Evolutionary conservation across 2,113 vertebrate species (phyloP).

Genomic region (Festucalex cinctus): DNA sequence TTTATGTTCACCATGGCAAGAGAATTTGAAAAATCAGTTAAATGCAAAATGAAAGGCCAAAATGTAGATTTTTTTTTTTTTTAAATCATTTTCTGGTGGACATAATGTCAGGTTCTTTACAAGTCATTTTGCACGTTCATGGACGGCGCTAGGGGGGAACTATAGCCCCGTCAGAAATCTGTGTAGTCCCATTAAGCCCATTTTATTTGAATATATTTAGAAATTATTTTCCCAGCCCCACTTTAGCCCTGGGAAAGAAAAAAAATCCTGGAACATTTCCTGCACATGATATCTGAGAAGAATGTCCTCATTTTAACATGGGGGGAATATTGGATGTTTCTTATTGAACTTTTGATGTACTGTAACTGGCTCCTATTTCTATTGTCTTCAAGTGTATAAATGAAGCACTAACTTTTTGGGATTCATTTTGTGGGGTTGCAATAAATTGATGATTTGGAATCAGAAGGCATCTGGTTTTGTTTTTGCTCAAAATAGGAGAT

Average conservation of each 20-base stretch:
- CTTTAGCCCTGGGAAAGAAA: too few relatives aligned
- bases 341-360: not conserved
- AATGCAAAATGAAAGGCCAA: not conserved
- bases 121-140: not conserved
- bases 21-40: not conserved
- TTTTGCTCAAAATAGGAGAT: not conserved
- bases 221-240: too few relatives aligned
- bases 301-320: not conserved
- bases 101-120: not conserved
- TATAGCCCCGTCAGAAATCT: too few relatives aligned
- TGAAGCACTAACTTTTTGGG: not conserved
- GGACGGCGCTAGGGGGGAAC: too few relatives aligned
- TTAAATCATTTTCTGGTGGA: not conserved
- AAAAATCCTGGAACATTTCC: too few relatives aligned
- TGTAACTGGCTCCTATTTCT: too few relatives aligned
- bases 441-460: constrained; percentile 39
- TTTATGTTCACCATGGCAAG: not conserved
- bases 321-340: not conserved
- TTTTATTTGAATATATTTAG: too few relatives aligned
- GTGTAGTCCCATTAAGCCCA: too few relatives aligned
- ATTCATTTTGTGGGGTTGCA: constrained; percentile 5
- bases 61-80: not conserved
- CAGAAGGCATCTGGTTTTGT: not conserved
- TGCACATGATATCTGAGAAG: not conserved
- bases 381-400: not conserved